Percentiles rank a stretch among this genome's conserved stretches.
Evolutionary conservation across 2,888 invertebrate genomes (phyloP).

Genomic region (Chymomyza amoena): DNA sequence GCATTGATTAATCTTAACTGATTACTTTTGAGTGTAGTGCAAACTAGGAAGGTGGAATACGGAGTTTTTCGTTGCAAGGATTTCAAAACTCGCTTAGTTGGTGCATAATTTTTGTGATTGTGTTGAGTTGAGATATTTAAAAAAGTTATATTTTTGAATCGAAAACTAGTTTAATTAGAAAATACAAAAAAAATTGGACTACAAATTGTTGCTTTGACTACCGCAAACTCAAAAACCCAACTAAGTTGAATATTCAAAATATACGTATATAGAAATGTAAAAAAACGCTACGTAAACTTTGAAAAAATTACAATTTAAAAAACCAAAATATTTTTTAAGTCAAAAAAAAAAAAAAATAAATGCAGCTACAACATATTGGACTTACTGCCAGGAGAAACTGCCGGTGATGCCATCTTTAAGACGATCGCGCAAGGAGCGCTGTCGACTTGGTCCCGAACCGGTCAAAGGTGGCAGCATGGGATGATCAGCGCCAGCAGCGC

Average conservation of each 20-base stretch:
- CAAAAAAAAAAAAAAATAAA: background rate
- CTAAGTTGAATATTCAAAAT: slow-evolving; percentile 4
- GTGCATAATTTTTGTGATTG: background rate
- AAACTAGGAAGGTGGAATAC: background rate
- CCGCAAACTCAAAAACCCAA: background rate
- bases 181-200: background rate
- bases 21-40: background rate
- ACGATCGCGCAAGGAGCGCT: slow-evolving; percentile 88
- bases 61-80: background rate
- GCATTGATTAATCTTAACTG: background rate
- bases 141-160: background rate
- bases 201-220: background rate
- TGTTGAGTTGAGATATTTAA: background rate
- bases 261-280: background rate
- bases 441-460: slow-evolving; percentile 83
- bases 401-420: slow-evolving; percentile 89
- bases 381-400: slow-evolving; percentile 91
- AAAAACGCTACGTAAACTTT: slow-evolving; percentile 1
- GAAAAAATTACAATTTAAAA: background rate
- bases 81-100: background rate
- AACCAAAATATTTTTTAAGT: background rate
- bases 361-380: slow-evolving; percentile 61
- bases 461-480: slow-evolving; percentile 75
- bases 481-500: slow-evolving; percentile 60
- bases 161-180: background rate